phyloP scores from a whole-genome alignment of 2,888 invertebrate genomes.

The Limnephilus rhombicus region DNA sequence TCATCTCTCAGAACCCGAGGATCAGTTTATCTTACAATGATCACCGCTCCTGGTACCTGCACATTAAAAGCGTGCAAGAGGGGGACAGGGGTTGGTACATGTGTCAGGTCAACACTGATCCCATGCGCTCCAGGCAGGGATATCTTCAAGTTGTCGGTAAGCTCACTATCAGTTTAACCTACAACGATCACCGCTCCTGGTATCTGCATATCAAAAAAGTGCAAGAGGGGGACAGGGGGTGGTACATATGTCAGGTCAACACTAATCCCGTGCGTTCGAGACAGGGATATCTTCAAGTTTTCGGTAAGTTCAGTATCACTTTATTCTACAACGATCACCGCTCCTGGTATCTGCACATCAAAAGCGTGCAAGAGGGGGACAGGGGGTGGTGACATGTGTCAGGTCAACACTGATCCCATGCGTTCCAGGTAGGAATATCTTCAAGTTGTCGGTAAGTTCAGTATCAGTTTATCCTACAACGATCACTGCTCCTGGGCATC shows the following conservation, averaged over 20 bases:
- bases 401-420: no score
- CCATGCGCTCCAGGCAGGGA: constrained; percentile 92
- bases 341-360: constrained; percentile 94
- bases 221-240: constrained; percentile 89
- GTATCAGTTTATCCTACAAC: constrained; percentile 85
- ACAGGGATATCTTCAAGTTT: constrained; percentile 93
- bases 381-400: no score
- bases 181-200: constrained; percentile 94
- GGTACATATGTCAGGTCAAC: constrained; percentile 96
- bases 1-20: constrained; percentile 93
- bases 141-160: constrained; percentile 94
- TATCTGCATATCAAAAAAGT: constrained; percentile 93
- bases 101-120: constrained; percentile 96
- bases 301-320: constrained; percentile 80
- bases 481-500: constrained; percentile 94
- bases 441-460: no score
- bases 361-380: constrained; percentile 83
- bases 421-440: no score
- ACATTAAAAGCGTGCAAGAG: constrained; percentile 92
- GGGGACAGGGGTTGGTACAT: constrained; percentile 94
- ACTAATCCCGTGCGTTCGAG: constrained; percentile 94
- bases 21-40: constrained; percentile 92
- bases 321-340: constrained; percentile 85
- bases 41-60: constrained; percentile 94
- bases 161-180: constrained; percentile 89